These are phyloP conservation scores for Leptodactylus fallax DNA, from an alignment of 2,797 vertebrate species.

Conservation along the genomic window DNA sequence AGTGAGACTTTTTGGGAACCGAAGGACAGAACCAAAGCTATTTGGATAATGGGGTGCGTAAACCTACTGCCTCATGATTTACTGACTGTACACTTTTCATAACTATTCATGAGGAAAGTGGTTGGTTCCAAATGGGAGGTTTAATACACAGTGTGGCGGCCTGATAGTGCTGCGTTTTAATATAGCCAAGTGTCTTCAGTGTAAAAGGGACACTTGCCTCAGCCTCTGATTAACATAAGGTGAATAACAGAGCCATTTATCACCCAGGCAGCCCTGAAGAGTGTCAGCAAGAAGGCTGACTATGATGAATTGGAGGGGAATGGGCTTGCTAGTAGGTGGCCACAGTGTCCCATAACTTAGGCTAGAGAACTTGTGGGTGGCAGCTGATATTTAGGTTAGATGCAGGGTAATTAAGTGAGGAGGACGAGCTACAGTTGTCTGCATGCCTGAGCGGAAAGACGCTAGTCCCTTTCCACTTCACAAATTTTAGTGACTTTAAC, in stretches of 20 bases:
- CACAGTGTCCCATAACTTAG: neutral
- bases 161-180: slow-evolving; percentile 68
- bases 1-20: slow-evolving; percentile 48
- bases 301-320: slow-evolving; percentile 66
- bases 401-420: slow-evolving; percentile 63
- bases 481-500: slow-evolving; percentile 40
- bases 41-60: slow-evolving; percentile 64
- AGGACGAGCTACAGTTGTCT: slow-evolving; percentile 42
- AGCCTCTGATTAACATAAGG: slow-evolving; percentile 67
- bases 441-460: slow-evolving; percentile 40
- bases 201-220: slow-evolving; percentile 63
- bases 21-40: slow-evolving; percentile 52
- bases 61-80: slow-evolving; percentile 67
- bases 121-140: slow-evolving; percentile 68
- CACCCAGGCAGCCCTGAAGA: slow-evolving; percentile 67
- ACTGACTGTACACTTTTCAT: slow-evolving; percentile 67
- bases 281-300: slow-evolving; percentile 70
- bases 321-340: slow-evolving; percentile 57
- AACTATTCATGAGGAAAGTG: slow-evolving; percentile 67
- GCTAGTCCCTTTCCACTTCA: neutral
- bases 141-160: slow-evolving; percentile 67
- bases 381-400: slow-evolving; percentile 62
- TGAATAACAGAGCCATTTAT: slow-evolving; percentile 70
- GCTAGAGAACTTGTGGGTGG: slow-evolving; percentile 41
- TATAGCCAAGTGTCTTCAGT: slow-evolving; percentile 67